Conservation (phyloP, 53 echinoderm and acorn worm species). For the Echinarachnius parma region DNA sequence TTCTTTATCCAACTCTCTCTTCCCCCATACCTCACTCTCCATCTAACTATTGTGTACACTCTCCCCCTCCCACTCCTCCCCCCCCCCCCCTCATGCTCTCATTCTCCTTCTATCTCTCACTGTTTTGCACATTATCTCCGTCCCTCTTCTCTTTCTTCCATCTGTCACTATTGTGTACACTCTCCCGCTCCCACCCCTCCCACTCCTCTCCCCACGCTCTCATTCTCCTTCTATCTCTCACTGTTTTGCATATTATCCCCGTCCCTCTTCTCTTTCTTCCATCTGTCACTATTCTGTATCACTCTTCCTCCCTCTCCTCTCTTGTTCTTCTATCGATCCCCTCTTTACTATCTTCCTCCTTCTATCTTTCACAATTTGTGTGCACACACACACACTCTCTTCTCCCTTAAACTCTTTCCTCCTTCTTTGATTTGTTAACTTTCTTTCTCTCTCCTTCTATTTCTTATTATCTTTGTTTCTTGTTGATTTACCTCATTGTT, state of each 20-base stretch:
- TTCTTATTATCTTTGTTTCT: too few species aligned
- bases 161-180: background rate
- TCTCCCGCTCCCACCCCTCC: background rate
- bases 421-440: background rate
- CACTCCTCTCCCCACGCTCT: background rate
- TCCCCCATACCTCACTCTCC: background rate
- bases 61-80: background rate
- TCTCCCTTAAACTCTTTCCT: too few species aligned
- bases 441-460: too few species aligned
- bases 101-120: background rate
- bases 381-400: background rate
- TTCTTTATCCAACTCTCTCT: too few species aligned
- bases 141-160: background rate
- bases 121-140: background rate
- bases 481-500: too few species aligned
- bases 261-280: too few species aligned
- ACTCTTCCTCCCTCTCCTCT: background rate
- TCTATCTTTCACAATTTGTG: background rate
- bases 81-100: background rate
- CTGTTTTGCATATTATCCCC: background rate
- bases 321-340: background rate
- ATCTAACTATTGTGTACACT: background rate
- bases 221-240: background rate
- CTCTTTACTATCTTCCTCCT: background rate
- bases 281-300: too few species aligned